phyloP scores from a whole-genome alignment of 2,113 vertebrate genomes.

The Cathartes aura region DNA sequence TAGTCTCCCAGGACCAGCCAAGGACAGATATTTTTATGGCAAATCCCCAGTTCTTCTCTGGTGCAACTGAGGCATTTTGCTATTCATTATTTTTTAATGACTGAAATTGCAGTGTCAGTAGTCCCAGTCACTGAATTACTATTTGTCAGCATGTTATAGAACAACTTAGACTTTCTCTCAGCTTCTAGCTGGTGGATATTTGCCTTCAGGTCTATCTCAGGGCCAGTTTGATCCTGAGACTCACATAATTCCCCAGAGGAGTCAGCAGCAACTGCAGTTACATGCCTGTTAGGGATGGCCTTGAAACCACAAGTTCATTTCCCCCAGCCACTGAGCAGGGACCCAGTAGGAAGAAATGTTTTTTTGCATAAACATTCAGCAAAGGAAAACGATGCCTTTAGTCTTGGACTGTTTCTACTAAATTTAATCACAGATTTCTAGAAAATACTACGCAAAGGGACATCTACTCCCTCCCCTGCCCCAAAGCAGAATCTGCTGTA shows the following conservation, averaged over 20 bases:
- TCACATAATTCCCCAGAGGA: neutral
- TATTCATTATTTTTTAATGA: neutral
- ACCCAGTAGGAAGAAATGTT: neutral
- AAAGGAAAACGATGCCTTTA: neutral
- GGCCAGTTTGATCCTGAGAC: neutral
- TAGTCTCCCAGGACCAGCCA: neutral
- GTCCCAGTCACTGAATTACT: neutral
- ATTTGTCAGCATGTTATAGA: neutral
- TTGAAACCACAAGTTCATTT: neutral
- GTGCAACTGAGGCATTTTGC: neutral
- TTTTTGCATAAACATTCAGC: neutral
- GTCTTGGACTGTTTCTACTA: neutral
- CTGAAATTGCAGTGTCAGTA: neutral
- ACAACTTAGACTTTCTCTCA: neutral
- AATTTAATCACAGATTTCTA: neutral
- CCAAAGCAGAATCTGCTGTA: neutral
- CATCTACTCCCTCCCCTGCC: neutral
- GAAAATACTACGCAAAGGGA: neutral
- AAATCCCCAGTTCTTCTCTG: neutral
- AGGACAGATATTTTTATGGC: neutral
- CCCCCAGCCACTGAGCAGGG: neutral
- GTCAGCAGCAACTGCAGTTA: neutral
- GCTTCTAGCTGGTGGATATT: neutral
- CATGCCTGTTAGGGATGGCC: neutral
- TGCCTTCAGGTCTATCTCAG: neutral